Percentiles rank a stretch among this genome's conserved stretches.
These are phyloP conservation scores for Bombyx mori DNA, from an alignment of 1,140 invertebrate species.

Conservation along the genomic window ASM3026992v2 NC_085118.1:9274001-9274500, in stretches of 20 bases:
- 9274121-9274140: too few relatives aligned
- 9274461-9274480: conserved; percentile 17
- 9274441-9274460: conserved; percentile 15
- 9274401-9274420: conserved; percentile 19
- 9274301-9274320: conserved; percentile 30
- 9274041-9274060: too few relatives aligned
- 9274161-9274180: too few relatives aligned
- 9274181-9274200: too few relatives aligned
- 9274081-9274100: too few relatives aligned
- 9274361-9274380: conserved; percentile 30
- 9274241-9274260: conserved; percentile 3
- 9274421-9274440: conserved; percentile 22
- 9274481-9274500: conserved; percentile 20
- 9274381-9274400: conserved; percentile 25
- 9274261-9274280: conserved; percentile 31
- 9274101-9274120: too few relatives aligned
- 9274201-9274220: too few relatives aligned
- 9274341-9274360: conserved; percentile 47
- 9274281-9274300: conserved; percentile 38
- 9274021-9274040: too few relatives aligned
- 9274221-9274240: too few relatives aligned
- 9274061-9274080: too few relatives aligned
- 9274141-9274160: too few relatives aligned
- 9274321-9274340: conserved; percentile 46
- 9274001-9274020: too few relatives aligned